These are phyloP conservation scores for Callimorpha dominula DNA, from an alignment of 2,888 invertebrate genomes.

Conservation along the genomic window DNA sequence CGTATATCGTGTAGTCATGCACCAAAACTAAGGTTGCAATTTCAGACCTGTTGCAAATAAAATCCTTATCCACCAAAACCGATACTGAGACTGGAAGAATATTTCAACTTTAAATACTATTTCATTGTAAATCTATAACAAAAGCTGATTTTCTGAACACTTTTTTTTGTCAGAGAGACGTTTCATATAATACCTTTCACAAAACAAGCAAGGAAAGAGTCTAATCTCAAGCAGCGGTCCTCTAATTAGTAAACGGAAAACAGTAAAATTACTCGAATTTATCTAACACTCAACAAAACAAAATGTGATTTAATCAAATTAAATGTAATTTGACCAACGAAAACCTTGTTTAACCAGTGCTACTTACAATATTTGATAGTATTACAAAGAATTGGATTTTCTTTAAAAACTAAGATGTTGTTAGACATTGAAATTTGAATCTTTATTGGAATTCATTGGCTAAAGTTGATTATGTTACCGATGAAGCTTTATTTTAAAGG, in stretches of 20 bases:
- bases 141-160: too few species aligned
- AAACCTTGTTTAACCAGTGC: neutral
- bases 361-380: too few species aligned
- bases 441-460: neutral
- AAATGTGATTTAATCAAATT: constrained; percentile 18
- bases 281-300: constrained; percentile 18
- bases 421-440: neutral
- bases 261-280: constrained; percentile 16
- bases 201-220: neutral
- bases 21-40: too few species aligned
- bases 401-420: neutral
- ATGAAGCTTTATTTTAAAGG: too few species aligned
- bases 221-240: constrained; percentile 5
- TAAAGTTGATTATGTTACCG: too few species aligned
- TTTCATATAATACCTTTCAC: constrained; percentile 1
- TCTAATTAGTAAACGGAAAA: constrained; percentile 16
- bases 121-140: neutral
- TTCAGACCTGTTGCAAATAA: too few species aligned
- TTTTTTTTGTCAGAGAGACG: neutral
- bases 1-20: too few species aligned
- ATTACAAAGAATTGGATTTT: neutral
- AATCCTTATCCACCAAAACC: too few species aligned
- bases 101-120: neutral
- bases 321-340: constrained; percentile 5
- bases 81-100: neutral